A percentile compares a stretch with the other conserved stretches of the same genome.
Conservation (phyloP, 2,113 vertebrate genomes). For the Oreamnos americanus region DNA sequence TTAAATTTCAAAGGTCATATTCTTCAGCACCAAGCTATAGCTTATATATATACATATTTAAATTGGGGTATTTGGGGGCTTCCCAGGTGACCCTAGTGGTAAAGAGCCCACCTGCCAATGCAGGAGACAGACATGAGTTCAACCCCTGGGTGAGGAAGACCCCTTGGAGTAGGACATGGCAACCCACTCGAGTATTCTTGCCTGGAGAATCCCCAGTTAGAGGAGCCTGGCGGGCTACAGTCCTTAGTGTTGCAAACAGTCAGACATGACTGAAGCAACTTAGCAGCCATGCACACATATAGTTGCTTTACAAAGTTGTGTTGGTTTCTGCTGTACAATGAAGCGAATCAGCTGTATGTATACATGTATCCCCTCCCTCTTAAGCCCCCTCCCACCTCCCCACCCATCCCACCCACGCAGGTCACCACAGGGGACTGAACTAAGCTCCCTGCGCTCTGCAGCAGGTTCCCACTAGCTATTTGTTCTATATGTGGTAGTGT, state of each 20-base stretch:
- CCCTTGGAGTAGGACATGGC: not conserved
- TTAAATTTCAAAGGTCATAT: not conserved
- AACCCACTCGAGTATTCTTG: not conserved
- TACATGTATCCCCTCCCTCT: not conserved
- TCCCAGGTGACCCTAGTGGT: not conserved
- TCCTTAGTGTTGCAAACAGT: not conserved
- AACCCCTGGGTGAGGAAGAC: not conserved
- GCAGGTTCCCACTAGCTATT: not conserved
- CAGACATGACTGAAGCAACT: not conserved
- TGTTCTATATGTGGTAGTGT: not conserved
- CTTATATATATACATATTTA: not conserved
- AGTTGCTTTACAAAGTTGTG: not conserved
- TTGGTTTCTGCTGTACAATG: not conserved
- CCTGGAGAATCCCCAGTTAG: not conserved
- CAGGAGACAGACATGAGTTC: not conserved
- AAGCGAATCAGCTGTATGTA: not conserved
- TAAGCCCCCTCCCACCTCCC: not conserved
- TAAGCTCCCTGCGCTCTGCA: not conserved
- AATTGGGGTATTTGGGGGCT: not conserved
- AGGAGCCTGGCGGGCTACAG: accelerated
- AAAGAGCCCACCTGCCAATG: not conserved
- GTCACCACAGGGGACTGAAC: not conserved
- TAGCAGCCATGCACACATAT: not conserved
- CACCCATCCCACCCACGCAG: not conserved
- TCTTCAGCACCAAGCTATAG: not conserved